phyloP scores from a whole-genome alignment of 2,113 vertebrate genomes.

The Neofelis nebulosa region DNA sequence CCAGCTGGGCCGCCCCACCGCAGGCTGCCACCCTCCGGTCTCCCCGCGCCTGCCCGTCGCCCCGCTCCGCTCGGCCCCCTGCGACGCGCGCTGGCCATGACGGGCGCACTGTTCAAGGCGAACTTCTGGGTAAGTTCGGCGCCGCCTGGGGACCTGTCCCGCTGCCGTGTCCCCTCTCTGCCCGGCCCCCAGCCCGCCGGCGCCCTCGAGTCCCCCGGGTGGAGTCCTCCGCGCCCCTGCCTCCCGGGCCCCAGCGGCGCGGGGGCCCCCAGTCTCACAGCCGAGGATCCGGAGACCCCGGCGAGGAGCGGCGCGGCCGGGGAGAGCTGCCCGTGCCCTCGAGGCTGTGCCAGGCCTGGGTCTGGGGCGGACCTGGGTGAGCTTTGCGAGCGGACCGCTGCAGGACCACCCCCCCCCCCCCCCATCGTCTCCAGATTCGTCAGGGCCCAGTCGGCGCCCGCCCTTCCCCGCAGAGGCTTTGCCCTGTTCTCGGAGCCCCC shows the following conservation, averaged over 20 bases:
- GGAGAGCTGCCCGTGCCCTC: not conserved
- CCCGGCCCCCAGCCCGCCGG: too few species aligned
- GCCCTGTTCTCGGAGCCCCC: not conserved
- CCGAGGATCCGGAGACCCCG: not conserved
- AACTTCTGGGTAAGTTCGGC: conserved; percentile 92
- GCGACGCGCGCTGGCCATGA: conserved; percentile 83
- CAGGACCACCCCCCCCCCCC: fast-evolving
- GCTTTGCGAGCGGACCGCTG: not conserved
- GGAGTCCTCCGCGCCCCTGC: too few species aligned
- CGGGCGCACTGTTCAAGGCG: conserved; percentile 89
- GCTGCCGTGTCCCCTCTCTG: not conserved
- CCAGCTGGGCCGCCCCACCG: not conserved
- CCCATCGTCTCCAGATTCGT: not conserved
- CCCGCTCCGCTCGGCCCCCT: fast-evolving
- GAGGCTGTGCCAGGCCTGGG: not conserved
- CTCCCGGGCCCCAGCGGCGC: not conserved
- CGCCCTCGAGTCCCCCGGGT: not conserved
- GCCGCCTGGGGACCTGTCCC: not conserved
- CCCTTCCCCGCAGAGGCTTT: not conserved
- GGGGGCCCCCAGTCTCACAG: not conserved
- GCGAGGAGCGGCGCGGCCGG: not conserved
- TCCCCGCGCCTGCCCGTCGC: not conserved
- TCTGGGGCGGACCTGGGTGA: not conserved
- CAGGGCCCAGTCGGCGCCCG: not conserved
- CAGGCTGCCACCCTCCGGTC: not conserved